These are phyloP conservation scores for Ophioderma brevispina DNA, from an alignment of 35 echinoderm and acorn worm species.

Conservation along the genomic window DNA sequence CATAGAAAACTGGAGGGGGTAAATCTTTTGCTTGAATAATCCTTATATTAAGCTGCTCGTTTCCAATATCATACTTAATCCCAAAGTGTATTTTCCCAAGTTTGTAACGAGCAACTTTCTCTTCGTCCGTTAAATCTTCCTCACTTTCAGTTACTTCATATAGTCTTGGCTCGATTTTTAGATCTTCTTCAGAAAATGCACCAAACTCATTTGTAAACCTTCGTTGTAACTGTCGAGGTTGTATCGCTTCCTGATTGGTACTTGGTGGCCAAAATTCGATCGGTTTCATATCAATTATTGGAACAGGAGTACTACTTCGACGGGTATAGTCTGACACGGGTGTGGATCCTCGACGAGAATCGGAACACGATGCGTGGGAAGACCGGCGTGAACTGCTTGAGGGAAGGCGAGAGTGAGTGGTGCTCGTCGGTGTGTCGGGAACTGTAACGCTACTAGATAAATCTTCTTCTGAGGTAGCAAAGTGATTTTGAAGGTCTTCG, in stretches of 20 bases:
- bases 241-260: constrained; percentile 90
- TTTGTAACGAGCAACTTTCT: constrained; percentile 90
- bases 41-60: constrained; percentile 70
- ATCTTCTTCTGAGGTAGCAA: constrained; percentile 15
- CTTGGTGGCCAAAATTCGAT: constrained; percentile 99
- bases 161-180: constrained; percentile 90
- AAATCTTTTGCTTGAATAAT: constrained; percentile 89
- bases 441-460: background rate
- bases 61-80: constrained; percentile 77
- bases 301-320: constrained; percentile 76
- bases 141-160: constrained; percentile 92
- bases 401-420: constrained; percentile 22
- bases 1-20: constrained; percentile 87
- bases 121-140: constrained; percentile 72
- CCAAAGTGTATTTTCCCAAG: constrained; percentile 95
- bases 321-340: constrained; percentile 75
- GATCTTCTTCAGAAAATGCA: constrained; percentile 54
- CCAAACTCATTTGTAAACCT: constrained; percentile 75
- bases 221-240: constrained; percentile 75
- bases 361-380: constrained; percentile 52
- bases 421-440: background rate
- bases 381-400: constrained; percentile 82
- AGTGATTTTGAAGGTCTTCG: constrained; percentile 26
- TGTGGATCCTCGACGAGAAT: constrained; percentile 78
- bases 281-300: constrained; percentile 98